phyloP scores from a whole-genome alignment of 2,888 invertebrate species.

The Rhyacophila evoluta region DNA sequence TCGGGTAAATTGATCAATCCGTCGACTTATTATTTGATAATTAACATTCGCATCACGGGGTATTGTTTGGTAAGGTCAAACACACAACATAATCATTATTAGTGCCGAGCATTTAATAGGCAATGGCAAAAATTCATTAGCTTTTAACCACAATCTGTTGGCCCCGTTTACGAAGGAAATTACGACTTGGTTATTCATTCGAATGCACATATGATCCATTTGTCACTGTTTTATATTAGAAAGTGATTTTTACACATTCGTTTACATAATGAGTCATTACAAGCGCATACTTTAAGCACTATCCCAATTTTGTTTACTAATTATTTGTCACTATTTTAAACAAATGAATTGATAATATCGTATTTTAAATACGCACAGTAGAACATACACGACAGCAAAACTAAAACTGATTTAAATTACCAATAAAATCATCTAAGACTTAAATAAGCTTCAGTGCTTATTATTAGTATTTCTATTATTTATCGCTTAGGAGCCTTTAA shows the following conservation, averaged over 20 bases:
- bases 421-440: too few species aligned
- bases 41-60: background rate
- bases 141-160: slow-evolving; percentile 3
- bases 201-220: background rate
- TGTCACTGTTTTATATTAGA: background rate
- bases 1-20: background rate
- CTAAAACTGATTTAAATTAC: too few species aligned
- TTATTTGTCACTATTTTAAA: too few species aligned
- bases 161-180: background rate
- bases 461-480: too few species aligned
- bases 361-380: too few species aligned
- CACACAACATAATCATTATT: background rate
- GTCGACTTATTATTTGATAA: background rate
- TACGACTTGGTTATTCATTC: background rate
- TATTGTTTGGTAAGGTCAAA: slow-evolving; percentile 10
- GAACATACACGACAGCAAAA: too few species aligned
- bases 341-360: too few species aligned
- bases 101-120: background rate
- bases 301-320: too few species aligned
- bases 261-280: background rate
- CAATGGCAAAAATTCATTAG: background rate
- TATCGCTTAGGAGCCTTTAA: too few species aligned
- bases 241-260: background rate
- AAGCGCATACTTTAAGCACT: too few species aligned
- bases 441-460: too few species aligned